phyloP scores from a whole-genome alignment of 2,888 invertebrate species.

The Acanthosepion pharaonis region DNA sequence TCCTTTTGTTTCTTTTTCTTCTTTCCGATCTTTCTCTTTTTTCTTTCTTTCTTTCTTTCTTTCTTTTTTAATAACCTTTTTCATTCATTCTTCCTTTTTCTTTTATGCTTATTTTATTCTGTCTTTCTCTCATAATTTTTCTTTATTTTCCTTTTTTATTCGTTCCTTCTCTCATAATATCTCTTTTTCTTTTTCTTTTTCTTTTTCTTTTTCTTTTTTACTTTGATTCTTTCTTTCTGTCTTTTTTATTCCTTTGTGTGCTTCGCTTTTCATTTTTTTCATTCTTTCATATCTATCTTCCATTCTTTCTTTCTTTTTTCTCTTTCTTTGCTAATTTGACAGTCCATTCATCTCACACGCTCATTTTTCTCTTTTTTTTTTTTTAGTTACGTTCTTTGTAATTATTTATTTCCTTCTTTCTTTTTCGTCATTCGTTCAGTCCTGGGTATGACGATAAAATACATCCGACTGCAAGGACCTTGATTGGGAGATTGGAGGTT shows the following conservation, averaged over 20 bases:
- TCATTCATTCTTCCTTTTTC: background rate
- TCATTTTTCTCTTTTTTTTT: too few relatives aligned
- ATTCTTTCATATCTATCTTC: background rate
- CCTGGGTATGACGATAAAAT: too few relatives aligned
- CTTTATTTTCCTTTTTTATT: background rate
- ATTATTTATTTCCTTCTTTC: too few relatives aligned
- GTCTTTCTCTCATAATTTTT: background rate
- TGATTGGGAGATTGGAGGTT: too few relatives aligned
- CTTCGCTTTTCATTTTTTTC: background rate
- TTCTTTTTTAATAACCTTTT: background rate
- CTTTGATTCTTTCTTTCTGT: background rate
- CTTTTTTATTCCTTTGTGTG: fast-evolving
- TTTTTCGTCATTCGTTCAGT: too few relatives aligned
- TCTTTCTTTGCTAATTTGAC: background rate
- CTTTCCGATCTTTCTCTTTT: background rate
- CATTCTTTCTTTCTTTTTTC: background rate
- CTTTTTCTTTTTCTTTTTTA: background rate
- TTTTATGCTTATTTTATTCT: background rate
- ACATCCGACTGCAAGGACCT: too few relatives aligned
- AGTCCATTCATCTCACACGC: too few relatives aligned
- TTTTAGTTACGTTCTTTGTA: too few relatives aligned
- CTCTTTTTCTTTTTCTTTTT: background rate
- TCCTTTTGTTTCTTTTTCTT: background rate
- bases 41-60: background rate
- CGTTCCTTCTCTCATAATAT: too few relatives aligned